Evolutionary conservation across 2,888 invertebrate genomes (phyloP).

Genomic region (Hirtodrosophila trivittata): DNA sequence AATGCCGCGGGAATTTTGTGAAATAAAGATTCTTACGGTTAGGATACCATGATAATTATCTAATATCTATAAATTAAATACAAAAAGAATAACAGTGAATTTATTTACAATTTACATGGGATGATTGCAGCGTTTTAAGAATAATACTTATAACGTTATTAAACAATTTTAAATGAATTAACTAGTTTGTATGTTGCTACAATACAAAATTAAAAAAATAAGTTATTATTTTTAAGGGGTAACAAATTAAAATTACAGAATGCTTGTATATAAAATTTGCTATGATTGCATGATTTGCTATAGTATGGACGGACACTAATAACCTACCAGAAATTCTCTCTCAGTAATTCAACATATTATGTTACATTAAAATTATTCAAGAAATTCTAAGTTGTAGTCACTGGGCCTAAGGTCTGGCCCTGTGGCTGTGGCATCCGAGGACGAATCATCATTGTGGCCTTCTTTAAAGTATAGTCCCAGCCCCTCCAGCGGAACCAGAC

Average conservation of each 20-base stretch:
- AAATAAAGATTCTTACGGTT: too few species aligned
- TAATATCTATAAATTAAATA: conserved; percentile 31
- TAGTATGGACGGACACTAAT: conserved; percentile 55
- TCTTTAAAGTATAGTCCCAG: conserved; percentile 96
- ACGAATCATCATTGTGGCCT: conserved; percentile 96
- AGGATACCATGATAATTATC: too few species aligned
- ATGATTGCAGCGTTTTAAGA: conserved; percentile 58
- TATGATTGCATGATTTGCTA: conserved; percentile 67
- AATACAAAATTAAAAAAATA: conserved; percentile 71
- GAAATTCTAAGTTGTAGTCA: conserved; percentile 56
- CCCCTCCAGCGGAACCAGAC: conserved; percentile 98
- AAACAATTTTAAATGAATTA: conserved; percentile 53
- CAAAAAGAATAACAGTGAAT: conserved; percentile 50
- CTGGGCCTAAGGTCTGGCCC: conserved; percentile 59
- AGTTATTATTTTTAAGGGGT: conserved; percentile 80
- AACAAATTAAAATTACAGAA: conserved; percentile 72
- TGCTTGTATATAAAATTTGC: conserved; percentile 73
- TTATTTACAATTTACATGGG: conserved; percentile 59
- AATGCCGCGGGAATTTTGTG: too few species aligned
- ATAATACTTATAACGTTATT: conserved; percentile 59
- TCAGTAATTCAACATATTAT: conserved; percentile 34
- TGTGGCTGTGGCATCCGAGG: conserved; percentile 85
- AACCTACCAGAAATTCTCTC: conserved; percentile 51
- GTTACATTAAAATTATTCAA: conserved; percentile 27
- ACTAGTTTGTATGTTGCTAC: conserved; percentile 56